Percentiles rank a stretch among this genome's conserved stretches.
Evolutionary conservation across 1,140 invertebrate species (phyloP).

Genomic region (Trigoniulus corallinus): DNA sequence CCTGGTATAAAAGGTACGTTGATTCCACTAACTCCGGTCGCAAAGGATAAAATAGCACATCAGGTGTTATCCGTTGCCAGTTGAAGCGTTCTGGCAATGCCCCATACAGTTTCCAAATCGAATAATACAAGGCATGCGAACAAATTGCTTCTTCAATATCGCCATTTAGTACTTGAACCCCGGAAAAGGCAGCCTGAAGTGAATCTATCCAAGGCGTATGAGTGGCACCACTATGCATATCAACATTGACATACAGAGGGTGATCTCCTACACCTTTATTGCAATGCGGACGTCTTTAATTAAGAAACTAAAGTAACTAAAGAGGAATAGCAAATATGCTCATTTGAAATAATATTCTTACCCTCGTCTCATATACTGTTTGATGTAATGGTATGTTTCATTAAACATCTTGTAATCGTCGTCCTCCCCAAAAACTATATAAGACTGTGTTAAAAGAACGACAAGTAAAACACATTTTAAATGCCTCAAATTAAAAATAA

Average conservation of each 20-base stretch:
- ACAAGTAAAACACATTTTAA: not conserved
- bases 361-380: constrained; percentile 42
- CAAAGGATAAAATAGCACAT: constrained; percentile 48
- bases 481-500: not conserved
- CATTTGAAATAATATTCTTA: constrained; percentile 19
- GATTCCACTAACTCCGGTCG: constrained; percentile 49
- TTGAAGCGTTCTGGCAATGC: constrained; percentile 49
- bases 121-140: constrained; percentile 45
- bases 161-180: constrained; percentile 44
- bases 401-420: constrained; percentile 41
- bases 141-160: constrained; percentile 56
- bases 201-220: constrained; percentile 40
- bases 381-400: constrained; percentile 39
- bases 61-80: constrained; percentile 42
- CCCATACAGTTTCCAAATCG: constrained; percentile 45
- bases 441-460: constrained; percentile 25
- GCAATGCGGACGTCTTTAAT: constrained; percentile 33
- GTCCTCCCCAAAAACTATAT: constrained; percentile 44
- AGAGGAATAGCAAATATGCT: not conserved
- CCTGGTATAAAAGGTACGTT: constrained; percentile 50
- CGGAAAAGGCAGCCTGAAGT: constrained; percentile 41
- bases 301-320: constrained; percentile 8
- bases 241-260: constrained; percentile 52
- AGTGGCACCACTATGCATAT: constrained; percentile 42
- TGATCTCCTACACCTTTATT: constrained; percentile 41